Conservation (phyloP, 1,140 invertebrate species). For the Drosophila kurseongensis region DNA sequence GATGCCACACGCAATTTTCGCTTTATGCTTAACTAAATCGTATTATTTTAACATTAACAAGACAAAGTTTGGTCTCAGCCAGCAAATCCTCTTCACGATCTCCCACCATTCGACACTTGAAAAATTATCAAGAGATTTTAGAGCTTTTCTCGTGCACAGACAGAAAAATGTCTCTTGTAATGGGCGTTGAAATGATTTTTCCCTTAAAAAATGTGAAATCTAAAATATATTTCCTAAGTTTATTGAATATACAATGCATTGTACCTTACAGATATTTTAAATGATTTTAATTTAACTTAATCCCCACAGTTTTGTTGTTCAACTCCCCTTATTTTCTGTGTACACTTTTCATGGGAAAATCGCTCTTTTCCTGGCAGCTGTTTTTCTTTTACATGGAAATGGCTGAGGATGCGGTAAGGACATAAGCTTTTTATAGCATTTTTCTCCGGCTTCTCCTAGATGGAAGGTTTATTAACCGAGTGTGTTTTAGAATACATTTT, state of each 20-base stretch:
- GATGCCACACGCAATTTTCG: conserved; percentile 47
- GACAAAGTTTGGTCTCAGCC: conserved; percentile 48
- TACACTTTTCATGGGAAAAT: conserved; percentile 66
- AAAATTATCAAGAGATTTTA: conserved; percentile 59
- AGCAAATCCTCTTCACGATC: conserved; percentile 11
- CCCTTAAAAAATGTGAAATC: too few species aligned
- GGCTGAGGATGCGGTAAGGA: conserved; percentile 57
- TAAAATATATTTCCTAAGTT: too few species aligned
- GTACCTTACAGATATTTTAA: too few species aligned
- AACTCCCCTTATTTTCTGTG: conserved; percentile 14
- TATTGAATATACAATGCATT: too few species aligned
- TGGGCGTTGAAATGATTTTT: too few species aligned
- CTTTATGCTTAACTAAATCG: conserved; percentile 62
- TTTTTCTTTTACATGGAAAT: conserved; percentile 59
- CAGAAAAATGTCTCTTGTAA: too few species aligned
- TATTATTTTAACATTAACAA: conserved; percentile 78
- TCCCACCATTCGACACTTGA: conserved; percentile 26
- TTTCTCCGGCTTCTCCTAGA: conserved; percentile 27
- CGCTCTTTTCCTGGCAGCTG: conserved; percentile 37
- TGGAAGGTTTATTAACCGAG: conserved; percentile 63
- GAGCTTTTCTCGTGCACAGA: conserved; percentile 5
- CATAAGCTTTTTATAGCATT: conserved; percentile 72
- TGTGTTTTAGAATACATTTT: conserved; percentile 44
- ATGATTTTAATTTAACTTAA: too few species aligned
- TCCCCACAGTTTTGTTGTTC: too few species aligned